Base-by-base conservation (phyloP, 1,140 invertebrate genomes). In the Ooceraea biroi region DNA sequence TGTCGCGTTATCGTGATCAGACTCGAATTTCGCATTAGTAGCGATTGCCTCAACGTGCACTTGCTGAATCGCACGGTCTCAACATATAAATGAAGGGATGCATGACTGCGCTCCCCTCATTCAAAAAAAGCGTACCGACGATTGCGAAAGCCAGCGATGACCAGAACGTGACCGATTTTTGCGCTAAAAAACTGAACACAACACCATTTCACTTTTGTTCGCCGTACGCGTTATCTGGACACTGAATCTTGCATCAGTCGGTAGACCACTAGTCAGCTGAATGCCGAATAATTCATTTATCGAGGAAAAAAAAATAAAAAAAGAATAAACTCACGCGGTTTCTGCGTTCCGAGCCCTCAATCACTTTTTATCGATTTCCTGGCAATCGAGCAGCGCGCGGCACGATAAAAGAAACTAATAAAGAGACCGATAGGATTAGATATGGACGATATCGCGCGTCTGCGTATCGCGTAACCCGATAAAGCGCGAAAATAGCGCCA, bases 171-270 rank as follows among this genome's bases (percentile, higher is more conserved):
- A 69, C 5, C 46, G 50, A 78, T 44, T 69, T 14, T 19, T 22
- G 50, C 76, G 36, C 12, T 71, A 36, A 17, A 58, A 68, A 69
- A 78, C 63, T 57, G 66, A 78, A 78, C 57, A 80, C 57, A 69
- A 80, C 68, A 55, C 48, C 30, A 4, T 68, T 52, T 12, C 12
- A 22, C 65, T 80, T 71, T 69, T 57, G 65, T 80, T 30, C 65
- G n/a, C 36, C 73, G 22, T 68, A 17, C 17, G 25, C 25, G 65
- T 80, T 80, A 80, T 58, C 65, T 14, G 36, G 63, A 78, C 12
- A 68, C 48, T 44, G 63, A 78, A 78, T 78, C 76, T 69, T 44
- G 63, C 63, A 41, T 69, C 76, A 19, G n/a, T 78, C 76, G 76
- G 57, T 19, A 58, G 22, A 27, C 36, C n/a, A 57, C 69, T 69